Conservation (phyloP, 1,140 invertebrate genomes). For the Plutomurus gul region DNA sequence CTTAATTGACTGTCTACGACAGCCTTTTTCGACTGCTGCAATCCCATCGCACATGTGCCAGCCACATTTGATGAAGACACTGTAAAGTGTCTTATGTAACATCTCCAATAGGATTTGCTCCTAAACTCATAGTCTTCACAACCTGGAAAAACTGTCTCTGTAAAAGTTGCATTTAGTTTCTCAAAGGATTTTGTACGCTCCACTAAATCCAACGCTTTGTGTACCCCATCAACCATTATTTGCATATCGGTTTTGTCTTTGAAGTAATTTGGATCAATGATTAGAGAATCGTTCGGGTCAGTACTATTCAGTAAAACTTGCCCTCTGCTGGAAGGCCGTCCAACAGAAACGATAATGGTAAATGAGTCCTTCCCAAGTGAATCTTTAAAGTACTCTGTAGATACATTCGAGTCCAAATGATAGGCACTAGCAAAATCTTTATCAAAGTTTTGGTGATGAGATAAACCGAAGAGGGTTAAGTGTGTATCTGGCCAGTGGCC, state of each 20-base stretch:
- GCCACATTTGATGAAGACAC: conserved; percentile 75
- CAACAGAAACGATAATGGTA: neutral
- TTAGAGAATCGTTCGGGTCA: neutral
- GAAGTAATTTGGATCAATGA: conserved; percentile 39
- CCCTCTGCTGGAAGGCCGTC: conserved; percentile 1
- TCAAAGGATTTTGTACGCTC: conserved; percentile 42
- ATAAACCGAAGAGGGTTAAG: neutral
- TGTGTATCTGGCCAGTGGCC: conserved; percentile 39
- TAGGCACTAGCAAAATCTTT: neutral
- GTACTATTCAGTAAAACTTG: conserved; percentile 4
- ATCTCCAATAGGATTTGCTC: conserved; percentile 82
- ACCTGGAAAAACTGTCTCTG: conserved; percentile 70
- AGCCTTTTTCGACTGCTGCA: conserved; percentile 69
- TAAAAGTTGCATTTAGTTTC: conserved; percentile 25
- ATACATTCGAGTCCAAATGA: neutral
- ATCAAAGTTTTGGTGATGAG: neutral
- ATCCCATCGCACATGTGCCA: conserved; percentile 77
- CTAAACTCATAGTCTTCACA: conserved; percentile 74
- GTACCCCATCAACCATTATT: conserved; percentile 36
- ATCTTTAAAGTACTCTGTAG: conserved; percentile 4
- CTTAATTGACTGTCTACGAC: conserved; percentile 78
- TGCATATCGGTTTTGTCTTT: conserved; percentile 29
- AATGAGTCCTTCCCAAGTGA: conserved; percentile 24
- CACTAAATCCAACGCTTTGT: conserved; percentile 41
- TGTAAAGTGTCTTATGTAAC: conserved; percentile 80